phyloP scores from a whole-genome alignment of 1,140 invertebrate genomes.

The Dryas iulia region DNA sequence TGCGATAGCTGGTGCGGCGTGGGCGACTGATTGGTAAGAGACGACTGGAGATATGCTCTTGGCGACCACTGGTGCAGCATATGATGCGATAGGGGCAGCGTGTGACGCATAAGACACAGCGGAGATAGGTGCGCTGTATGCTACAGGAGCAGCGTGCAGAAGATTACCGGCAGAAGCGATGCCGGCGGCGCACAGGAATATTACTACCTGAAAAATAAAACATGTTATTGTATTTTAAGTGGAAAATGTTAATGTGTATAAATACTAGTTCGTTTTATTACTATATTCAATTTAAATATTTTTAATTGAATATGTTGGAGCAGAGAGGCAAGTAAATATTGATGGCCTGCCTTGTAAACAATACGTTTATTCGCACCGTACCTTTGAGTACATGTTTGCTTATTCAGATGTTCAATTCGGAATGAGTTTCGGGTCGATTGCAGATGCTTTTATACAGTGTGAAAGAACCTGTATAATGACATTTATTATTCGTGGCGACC shows the following conservation, averaged over 20 bases:
- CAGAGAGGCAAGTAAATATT: neutral
- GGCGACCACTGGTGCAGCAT: conserved; percentile 19
- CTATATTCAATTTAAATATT: neutral
- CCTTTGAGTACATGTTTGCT: conserved; percentile 38
- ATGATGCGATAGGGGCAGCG: conserved; percentile 35
- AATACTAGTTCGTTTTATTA: neutral
- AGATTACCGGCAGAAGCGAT: conserved; percentile 61
- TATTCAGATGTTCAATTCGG: conserved; percentile 24
- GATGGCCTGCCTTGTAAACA: neutral
- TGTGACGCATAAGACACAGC: conserved; percentile 50
- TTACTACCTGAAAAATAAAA: conserved; percentile 46
- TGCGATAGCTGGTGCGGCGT: conserved; percentile 3
- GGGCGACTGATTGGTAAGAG: conserved; percentile 12
- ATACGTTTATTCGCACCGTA: conserved; percentile 4
- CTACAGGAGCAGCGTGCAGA: conserved; percentile 47
- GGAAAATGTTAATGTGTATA: too few species aligned
- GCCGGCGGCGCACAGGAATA: conserved; percentile 58
- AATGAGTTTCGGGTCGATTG: conserved; percentile 31
- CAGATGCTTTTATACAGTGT: conserved; percentile 34
- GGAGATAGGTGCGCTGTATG: conserved; percentile 48
- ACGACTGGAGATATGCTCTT: conserved; percentile 28
- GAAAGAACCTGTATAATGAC: conserved; percentile 26
- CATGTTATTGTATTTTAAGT: conserved; percentile 13
- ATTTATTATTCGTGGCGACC: conserved; percentile 23
- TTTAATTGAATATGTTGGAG: neutral